These are phyloP conservation scores for Ips typographus DNA, from an alignment of 1,140 invertebrate genomes.

Conservation along the genomic window DNA sequence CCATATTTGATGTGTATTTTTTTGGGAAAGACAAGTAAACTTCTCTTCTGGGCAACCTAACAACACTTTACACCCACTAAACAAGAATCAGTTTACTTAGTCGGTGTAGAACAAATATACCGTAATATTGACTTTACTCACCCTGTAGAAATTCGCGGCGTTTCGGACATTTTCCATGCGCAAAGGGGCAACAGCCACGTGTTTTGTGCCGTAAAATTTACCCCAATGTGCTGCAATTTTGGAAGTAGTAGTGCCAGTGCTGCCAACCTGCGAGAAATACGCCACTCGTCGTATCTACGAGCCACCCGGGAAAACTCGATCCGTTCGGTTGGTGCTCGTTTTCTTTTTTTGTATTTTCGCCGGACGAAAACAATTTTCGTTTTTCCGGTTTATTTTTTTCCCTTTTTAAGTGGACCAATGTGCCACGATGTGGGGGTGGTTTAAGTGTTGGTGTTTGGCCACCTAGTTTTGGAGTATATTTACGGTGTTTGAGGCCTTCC, in stretches of 20 bases:
- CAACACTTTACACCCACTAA: no score
- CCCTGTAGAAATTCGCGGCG: conserved; percentile 22
- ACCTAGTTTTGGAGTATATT: no score
- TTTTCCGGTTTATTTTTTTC: neutral
- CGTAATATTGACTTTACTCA: conserved; percentile 24
- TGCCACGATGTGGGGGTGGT: neutral
- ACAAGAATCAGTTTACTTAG: no score
- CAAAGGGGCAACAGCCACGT: conserved; percentile 28
- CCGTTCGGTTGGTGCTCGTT: neutral
- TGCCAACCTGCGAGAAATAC: conserved; percentile 4
- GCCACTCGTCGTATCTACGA: neutral
- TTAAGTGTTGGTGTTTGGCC: neutral
- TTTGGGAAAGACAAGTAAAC: no score
- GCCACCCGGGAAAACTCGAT: conserved; percentile 2
- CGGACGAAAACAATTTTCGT: neutral
- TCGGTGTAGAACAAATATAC: no score
- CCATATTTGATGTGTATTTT: no score
- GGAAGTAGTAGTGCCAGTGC: conserved; percentile 25
- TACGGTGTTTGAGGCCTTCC: no score
- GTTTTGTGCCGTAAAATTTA: conserved; percentile 32
- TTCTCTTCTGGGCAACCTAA: no score
- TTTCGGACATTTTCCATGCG: conserved; percentile 32
- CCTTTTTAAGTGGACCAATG: neutral
- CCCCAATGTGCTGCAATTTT: conserved; percentile 37
- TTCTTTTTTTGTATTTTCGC: neutral